Percentiles rank a stretch among this genome's conserved stretches.
Evolutionary conservation across 2,113 vertebrate species (phyloP).

Genomic region (Hymenochirus boettgeri): DNA sequence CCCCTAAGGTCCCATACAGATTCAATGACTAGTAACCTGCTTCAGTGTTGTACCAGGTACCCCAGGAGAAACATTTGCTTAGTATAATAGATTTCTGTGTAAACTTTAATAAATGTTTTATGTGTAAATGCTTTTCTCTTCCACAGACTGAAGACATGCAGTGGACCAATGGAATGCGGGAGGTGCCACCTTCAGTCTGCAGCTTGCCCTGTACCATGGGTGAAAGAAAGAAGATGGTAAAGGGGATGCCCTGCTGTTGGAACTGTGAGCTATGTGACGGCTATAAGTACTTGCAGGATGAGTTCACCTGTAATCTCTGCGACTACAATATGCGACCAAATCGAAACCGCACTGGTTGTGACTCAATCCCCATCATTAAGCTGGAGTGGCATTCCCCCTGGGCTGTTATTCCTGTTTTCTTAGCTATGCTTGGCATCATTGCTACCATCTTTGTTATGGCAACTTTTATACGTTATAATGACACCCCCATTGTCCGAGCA

Average conservation of each 20-base stretch:
- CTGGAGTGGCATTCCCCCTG: slow-evolving; percentile 94
- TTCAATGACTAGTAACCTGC: too few species aligned
- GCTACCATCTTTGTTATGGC: slow-evolving; percentile 91
- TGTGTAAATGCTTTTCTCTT: slow-evolving; percentile 27
- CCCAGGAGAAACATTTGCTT: too few species aligned
- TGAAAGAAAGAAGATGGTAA: slow-evolving; percentile 88
- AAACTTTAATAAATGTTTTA: neutral
- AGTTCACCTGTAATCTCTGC: slow-evolving; percentile 86
- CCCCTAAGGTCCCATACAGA: too few species aligned
- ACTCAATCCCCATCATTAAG: slow-evolving; percentile 83
- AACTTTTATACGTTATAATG: slow-evolving; percentile 87
- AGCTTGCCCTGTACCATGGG: slow-evolving; percentile 81
- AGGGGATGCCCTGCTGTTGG: slow-evolving; percentile 91
- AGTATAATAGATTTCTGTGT: too few species aligned
- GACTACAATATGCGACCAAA: slow-evolving; percentile 82
- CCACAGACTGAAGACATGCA: slow-evolving; percentile 85
- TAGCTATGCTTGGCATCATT: slow-evolving; percentile 89
- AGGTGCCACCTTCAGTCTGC: slow-evolving; percentile 80
- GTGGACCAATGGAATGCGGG: slow-evolving; percentile 74
- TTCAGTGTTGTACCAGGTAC: too few species aligned
- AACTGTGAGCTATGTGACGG: slow-evolving; percentile 89
- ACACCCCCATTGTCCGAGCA: slow-evolving; percentile 89
- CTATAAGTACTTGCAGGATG: slow-evolving; percentile 86
- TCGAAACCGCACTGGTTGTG: slow-evolving; percentile 81
- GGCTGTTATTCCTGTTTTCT: slow-evolving; percentile 86